These are phyloP conservation scores for Tenthredo amoena DNA, from an alignment of 2,888 invertebrate genomes.

Conservation along the genomic window DNA sequence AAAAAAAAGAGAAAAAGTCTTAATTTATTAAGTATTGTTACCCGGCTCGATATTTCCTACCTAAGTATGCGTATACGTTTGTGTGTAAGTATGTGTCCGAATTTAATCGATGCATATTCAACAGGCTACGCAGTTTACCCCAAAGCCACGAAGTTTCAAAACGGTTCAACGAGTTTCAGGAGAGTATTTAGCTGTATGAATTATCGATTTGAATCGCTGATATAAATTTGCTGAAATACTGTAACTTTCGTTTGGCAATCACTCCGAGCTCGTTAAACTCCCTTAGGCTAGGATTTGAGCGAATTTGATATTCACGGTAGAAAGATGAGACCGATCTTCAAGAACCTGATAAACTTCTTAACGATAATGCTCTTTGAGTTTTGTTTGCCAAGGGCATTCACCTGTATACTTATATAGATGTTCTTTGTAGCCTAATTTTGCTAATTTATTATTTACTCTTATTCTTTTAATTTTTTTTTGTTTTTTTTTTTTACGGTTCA, in stretches of 20 bases:
- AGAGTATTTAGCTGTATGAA: not conserved
- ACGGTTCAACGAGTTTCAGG: constrained; percentile 1
- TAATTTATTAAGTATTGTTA: not conserved
- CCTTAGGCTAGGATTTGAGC: not conserved
- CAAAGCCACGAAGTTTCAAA: not conserved
- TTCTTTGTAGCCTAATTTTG: not conserved
- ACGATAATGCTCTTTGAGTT: not conserved
- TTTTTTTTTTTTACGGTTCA: not conserved
- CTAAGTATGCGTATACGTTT: not conserved
- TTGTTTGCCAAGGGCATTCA: not conserved
- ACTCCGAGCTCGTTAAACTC: not conserved
- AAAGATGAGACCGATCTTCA: not conserved
- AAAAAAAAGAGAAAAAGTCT: not conserved
- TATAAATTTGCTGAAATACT: not conserved
- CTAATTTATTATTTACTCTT: not conserved
- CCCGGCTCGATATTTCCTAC: not conserved
- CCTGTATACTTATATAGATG: not conserved
- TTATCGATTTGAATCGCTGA: constrained; percentile 8
- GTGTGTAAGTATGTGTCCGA: not conserved
- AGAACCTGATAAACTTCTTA: not conserved
- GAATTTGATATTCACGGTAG: not conserved
- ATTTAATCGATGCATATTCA: constrained; percentile 19
- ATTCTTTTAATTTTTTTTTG: not conserved
- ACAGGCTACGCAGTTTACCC: not conserved
- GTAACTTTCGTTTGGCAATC: not conserved